Conservation (phyloP, 2,797 vertebrate genomes). For the Eulemur albifrons region DNA sequence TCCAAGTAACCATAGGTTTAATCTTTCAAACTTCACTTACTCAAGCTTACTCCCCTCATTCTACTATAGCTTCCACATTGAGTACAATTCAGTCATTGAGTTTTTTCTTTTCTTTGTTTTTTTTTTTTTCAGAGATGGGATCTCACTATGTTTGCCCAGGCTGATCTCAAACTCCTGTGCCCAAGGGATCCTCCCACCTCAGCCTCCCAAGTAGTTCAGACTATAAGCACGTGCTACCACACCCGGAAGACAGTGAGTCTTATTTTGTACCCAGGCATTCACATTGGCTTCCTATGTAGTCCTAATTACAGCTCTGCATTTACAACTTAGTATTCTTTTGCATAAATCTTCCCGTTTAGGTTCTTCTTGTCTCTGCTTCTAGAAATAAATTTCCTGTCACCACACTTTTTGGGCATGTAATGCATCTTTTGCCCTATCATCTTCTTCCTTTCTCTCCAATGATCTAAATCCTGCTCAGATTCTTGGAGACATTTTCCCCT, state of each 20-base stretch:
- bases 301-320: neutral
- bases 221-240: neutral
- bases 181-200: neutral
- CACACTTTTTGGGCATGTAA: neutral
- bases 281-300: neutral
- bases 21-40: neutral
- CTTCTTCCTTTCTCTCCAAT: neutral
- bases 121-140: neutral
- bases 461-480: neutral
- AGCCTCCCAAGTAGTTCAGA: neutral
- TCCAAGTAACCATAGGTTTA: neutral
- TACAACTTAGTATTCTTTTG: neutral
- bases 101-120: neutral
- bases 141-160: neutral
- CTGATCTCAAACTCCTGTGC: neutral
- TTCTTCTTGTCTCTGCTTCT: neutral
- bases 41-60: neutral
- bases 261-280: neutral
- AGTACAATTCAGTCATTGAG: neutral
- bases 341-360: neutral
- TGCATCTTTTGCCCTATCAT: neutral
- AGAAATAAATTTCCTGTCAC: neutral
- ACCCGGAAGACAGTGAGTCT: neutral
- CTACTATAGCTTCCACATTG: neutral
- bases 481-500: neutral